Conservation (phyloP, 2,888 invertebrate species). For the Oxyteleia sp. region DNA sequence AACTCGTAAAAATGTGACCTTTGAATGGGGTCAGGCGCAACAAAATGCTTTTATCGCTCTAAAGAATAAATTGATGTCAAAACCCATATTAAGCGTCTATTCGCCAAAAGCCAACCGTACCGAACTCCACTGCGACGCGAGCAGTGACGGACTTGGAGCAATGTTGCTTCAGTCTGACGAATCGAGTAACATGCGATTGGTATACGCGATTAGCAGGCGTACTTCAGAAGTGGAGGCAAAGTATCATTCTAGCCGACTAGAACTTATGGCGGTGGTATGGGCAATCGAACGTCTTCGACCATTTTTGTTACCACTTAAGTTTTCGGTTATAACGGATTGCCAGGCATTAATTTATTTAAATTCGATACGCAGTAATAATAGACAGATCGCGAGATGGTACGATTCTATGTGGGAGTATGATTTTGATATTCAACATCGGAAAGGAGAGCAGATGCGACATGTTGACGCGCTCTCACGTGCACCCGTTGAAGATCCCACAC, state of each 20-base stretch:
- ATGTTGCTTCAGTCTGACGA: conserved; percentile 71
- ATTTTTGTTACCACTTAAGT: not conserved
- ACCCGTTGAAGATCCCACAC: not conserved
- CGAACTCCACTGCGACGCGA: conserved; percentile 34
- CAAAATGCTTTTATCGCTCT: conserved; percentile 29
- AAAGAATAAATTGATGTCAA: conserved; percentile 12
- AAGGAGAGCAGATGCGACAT: not conserved
- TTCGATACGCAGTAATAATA: not conserved
- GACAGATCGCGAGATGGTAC: not conserved
- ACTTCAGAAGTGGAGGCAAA: conserved; percentile 71
- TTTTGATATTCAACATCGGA: not conserved
- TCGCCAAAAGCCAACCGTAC: conserved; percentile 18
- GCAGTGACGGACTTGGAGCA: conserved; percentile 3
- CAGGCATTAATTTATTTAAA: not conserved
- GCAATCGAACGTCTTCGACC: not conserved
- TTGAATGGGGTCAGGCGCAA: not conserved
- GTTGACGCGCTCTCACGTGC: not conserved
- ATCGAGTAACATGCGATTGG: conserved; percentile 59
- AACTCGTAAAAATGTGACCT: not conserved
- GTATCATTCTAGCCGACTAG: conserved; percentile 74
- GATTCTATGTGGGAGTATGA: not conserved
- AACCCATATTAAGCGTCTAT: conserved; percentile 19
- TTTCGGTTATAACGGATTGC: not conserved
- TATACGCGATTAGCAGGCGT: conserved; percentile 75
- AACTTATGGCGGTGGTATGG: conserved; percentile 35